Evolutionary conservation across 2,888 invertebrate genomes (phyloP).

Genomic region (Empis stercorea): DNA sequence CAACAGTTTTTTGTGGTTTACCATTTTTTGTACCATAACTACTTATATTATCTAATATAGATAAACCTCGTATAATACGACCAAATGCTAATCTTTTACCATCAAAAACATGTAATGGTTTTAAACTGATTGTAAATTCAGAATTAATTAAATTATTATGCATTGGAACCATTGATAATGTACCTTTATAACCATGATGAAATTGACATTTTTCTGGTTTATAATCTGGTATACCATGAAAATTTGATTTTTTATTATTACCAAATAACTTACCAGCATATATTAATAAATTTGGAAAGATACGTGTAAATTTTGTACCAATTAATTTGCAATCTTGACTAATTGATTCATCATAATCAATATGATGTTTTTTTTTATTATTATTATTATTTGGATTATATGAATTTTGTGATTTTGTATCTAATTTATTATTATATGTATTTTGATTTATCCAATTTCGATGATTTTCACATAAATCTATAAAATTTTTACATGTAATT

Average conservation of each 20-base stretch:
- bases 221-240: conserved; percentile 3
- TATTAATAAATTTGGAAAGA: conserved; percentile 8
- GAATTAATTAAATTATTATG: conserved; percentile 14
- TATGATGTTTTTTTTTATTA: too few species aligned
- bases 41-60: conserved; percentile 20
- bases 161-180: conserved; percentile 6
- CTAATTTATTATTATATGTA: too few species aligned
- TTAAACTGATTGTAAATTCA: conserved; percentile 28
- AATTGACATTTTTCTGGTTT: conserved; percentile 7
- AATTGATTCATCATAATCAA: too few species aligned
- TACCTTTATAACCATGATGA: conserved; percentile 8
- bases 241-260: neutral
- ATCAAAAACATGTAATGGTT: conserved; percentile 19
- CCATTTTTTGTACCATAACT: conserved; percentile 26
- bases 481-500: conserved; percentile 23
- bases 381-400: too few species aligned
- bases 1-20: conserved; percentile 19
- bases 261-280: conserved; percentile 9
- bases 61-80: conserved; percentile 19
- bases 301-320: conserved; percentile 1
- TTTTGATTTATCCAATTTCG: neutral
- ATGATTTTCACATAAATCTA: conserved; percentile 10
- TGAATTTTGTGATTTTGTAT: too few species aligned
- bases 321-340: neutral
- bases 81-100: conserved; percentile 26